phyloP scores from a whole-genome alignment of 2,888 invertebrate genomes.

The Ophioninae sp. region DNA sequence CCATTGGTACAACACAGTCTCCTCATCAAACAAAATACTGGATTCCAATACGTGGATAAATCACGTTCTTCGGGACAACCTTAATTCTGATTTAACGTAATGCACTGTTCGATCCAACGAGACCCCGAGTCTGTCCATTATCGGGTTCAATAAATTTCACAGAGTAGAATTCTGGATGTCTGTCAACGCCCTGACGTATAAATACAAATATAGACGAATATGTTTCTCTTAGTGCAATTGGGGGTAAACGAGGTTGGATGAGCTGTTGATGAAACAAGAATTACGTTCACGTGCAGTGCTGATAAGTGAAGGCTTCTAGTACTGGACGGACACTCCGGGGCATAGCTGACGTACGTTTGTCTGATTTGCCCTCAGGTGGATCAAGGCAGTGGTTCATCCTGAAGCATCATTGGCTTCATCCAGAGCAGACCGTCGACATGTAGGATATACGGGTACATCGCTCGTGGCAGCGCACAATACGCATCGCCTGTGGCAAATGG shows the following conservation, averaged over 20 bases:
- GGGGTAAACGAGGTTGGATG: not conserved
- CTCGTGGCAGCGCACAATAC: constrained; percentile 3
- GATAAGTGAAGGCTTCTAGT: constrained; percentile 20
- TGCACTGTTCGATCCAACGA: not conserved
- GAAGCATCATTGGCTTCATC: constrained; percentile 25
- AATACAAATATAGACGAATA: not conserved
- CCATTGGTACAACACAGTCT: no score
- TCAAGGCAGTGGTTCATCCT: constrained; percentile 20
- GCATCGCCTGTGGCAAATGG: constrained; percentile 9
- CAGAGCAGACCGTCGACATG: constrained; percentile 23
- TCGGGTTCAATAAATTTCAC: not conserved
- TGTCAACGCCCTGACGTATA: not conserved
- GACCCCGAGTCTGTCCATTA: not conserved
- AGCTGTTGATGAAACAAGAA: not conserved
- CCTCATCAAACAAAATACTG: not conserved
- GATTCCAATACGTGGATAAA: not conserved
- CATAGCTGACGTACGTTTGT: constrained; percentile 15
- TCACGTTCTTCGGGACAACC: not conserved
- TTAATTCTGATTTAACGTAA: not conserved
- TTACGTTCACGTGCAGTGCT: not conserved
- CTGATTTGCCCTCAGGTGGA: not conserved
- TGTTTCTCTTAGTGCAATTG: not conserved
- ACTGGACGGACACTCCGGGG: not conserved
- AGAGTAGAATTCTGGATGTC: not conserved
- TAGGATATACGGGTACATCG: constrained; percentile 15